These are phyloP conservation scores for Odontesthes bonariensis DNA, from an alignment of 2,113 vertebrate species.

Conservation along the genomic window DNA sequence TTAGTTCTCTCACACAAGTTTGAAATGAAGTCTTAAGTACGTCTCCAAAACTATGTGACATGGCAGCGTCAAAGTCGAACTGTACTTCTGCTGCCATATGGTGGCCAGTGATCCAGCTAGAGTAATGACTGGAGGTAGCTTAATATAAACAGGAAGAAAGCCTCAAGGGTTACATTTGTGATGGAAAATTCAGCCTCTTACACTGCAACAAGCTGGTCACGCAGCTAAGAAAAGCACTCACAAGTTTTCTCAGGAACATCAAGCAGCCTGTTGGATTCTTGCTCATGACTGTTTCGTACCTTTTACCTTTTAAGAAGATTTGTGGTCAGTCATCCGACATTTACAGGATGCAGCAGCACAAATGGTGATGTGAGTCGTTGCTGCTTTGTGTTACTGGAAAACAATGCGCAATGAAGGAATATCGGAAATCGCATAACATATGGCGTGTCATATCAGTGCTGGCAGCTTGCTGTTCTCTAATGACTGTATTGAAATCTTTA, in stretches of 20 bases:
- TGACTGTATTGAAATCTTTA: conserved; percentile 3
- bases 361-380: too few relatives aligned
- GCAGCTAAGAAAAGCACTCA: conserved; percentile 22
- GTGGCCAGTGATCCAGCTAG: conserved; percentile 38
- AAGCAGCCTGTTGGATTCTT: conserved; percentile 6
- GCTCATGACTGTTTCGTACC: conserved; percentile 18
- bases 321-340: background rate
- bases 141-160: conserved; percentile 69
- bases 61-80: conserved; percentile 12
- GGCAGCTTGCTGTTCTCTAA: conserved; percentile 17
- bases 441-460: background rate
- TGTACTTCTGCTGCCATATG: conserved; percentile 48
- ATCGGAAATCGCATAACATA: background rate
- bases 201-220: conserved; percentile 38
- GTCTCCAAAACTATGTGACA: background rate
- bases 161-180: conserved; percentile 62
- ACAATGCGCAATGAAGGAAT: background rate
- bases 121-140: conserved; percentile 57
- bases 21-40: background rate
- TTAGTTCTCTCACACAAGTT: background rate
- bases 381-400: too few relatives aligned
- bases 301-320: conserved; percentile 5
- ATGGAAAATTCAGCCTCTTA: conserved; percentile 71
- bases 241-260: conserved; percentile 5
- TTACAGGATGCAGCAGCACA: too few relatives aligned